Evolutionary conservation across 1,140 invertebrate genomes (phyloP), one percentile per base, ranked within the genome.

Genomic region (Brachionus manjavacas): DNA sequence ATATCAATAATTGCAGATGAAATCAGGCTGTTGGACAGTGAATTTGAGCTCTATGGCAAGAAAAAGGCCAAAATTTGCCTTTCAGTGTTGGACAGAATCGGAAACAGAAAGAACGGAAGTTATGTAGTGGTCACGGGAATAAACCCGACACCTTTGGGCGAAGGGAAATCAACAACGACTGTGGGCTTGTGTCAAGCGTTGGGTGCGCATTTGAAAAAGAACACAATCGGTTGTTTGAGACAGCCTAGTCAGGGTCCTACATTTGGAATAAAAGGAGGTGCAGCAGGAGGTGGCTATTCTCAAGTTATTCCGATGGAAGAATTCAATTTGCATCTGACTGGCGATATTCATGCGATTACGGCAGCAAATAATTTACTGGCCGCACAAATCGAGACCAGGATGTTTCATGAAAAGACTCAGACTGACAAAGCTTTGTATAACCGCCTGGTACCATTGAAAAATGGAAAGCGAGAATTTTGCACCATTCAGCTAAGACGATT

Each of bases 291-390:
- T 85, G 96, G 96, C 23, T 98, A 98, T 89, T 92, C 92, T 14
- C 92, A 96, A 91, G 96, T 99, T 0, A 98, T 99, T 86, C 97
- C 98, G 0, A 99, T 99, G 98, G 97, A 99, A 90, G 98, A 99
- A 87, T 98, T 99, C 89, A 99, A 99, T 90, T 92, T 99, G 9
- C 98, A 99, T 90, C 91, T 99, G 68, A 99, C 97, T 7, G 98
- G 97, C 16, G 98, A 99, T 88, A 98, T 99, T 85, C 98, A 99
- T 89, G 97, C 97, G 0, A 94, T 99, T 4, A 94, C 95, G 0
- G 96, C 96, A 4, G 97, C 98, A 7, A 98, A 99, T 90, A 99
- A 99, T 91, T 91, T 99, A 6, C 89, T 99, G 1, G 96, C 97
- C 20, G 97, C 92, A 23, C 91, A 92, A 80, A 90, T 93, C 85